Evolutionary conservation across 2,797 vertebrate genomes (phyloP).

Genomic region (Sebastiscus tertius): DNA sequence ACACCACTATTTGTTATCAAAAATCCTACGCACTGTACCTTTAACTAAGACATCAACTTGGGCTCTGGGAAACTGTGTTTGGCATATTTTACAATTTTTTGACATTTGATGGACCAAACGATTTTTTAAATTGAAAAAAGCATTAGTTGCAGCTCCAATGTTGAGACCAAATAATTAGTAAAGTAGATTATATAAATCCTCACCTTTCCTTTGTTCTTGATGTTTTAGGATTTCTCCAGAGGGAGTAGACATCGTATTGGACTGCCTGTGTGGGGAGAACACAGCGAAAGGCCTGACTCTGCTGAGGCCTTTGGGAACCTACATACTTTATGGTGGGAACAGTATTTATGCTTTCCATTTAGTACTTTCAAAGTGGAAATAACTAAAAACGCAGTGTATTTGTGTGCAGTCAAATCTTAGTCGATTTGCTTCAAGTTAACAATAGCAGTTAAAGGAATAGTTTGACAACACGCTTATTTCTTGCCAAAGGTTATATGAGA

Average conservation of each 20-base stretch:
- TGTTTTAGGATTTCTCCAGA: slow-evolving; percentile 92
- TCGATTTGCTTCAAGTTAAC: not conserved
- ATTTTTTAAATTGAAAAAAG: no score
- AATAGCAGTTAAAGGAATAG: not conserved
- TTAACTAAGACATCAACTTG: no score
- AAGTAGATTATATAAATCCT: not conserved
- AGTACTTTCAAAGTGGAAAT: not conserved
- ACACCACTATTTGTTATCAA: no score
- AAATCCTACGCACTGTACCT: no score
- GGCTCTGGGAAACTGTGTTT: not conserved
- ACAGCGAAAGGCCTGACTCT: slow-evolving; percentile 95
- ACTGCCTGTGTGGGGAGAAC: slow-evolving; percentile 97
- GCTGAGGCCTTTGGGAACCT: slow-evolving; percentile 95
- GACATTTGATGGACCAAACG: no score
- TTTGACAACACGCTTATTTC: not conserved
- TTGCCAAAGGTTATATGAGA: not conserved
- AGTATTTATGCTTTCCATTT: not conserved
- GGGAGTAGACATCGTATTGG: slow-evolving; percentile 96
- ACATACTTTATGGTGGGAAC: slow-evolving; percentile 95
- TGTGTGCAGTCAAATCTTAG: not conserved
- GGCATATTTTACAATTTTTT: fast-evolving
- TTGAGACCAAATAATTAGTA: not conserved
- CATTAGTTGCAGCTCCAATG: not conserved
- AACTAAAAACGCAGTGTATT: not conserved
- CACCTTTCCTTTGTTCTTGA: slow-evolving; percentile 14